Evolutionary conservation across 2,113 vertebrate species (phyloP).

Genomic region (Platycercus adscitus): DNA sequence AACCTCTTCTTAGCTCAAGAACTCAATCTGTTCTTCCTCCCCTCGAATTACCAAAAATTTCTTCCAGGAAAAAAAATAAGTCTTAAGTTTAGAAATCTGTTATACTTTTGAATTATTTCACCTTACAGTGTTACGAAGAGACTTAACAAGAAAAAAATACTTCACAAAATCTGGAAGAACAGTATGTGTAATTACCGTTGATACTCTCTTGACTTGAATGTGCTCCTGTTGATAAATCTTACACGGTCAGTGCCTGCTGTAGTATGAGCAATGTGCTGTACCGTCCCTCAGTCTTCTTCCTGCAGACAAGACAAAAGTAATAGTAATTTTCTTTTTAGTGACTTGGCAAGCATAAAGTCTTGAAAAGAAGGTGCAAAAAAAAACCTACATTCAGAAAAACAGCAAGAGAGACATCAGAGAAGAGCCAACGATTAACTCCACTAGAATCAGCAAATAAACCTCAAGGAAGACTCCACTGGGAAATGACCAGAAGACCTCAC

Average conservation of each 20-base stretch:
- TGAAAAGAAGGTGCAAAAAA: background rate
- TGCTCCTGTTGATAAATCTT: background rate
- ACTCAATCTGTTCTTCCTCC: background rate
- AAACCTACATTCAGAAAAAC: background rate
- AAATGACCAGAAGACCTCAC: background rate
- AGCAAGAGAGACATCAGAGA: background rate
- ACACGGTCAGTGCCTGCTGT: background rate
- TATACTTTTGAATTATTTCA: background rate
- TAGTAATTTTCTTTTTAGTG: background rate
- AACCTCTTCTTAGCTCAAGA: background rate
- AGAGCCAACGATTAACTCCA: background rate
- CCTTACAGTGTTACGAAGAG: background rate
- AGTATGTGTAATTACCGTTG: slow-evolving; percentile 1
- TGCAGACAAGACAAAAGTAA: background rate
- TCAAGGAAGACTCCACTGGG: background rate
- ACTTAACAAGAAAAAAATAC: background rate
- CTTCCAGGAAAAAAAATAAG: background rate
- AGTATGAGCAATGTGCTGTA: background rate
- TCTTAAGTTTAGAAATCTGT: background rate
- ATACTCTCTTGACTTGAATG: background rate
- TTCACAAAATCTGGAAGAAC: background rate
- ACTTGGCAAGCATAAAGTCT: background rate
- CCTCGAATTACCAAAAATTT: background rate
- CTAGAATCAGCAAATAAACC: background rate
- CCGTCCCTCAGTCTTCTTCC: slow-evolving; percentile 25